These are phyloP conservation scores for Aleiodes testaceus DNA, from an alignment of 2,888 invertebrate genomes.

Conservation along the genomic window DNA sequence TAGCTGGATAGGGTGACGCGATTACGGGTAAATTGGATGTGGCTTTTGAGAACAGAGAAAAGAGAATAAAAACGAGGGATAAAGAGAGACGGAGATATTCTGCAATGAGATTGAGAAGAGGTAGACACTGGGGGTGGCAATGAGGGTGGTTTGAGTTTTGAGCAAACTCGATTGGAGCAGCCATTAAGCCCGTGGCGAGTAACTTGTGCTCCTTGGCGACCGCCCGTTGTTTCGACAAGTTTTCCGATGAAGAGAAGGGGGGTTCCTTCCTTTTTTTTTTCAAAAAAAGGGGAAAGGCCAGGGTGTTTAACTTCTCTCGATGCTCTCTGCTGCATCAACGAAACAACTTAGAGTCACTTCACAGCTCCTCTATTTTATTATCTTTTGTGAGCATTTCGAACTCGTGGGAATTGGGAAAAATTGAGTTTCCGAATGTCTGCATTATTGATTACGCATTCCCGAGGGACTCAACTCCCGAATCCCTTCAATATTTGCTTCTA, in stretches of 20 bases:
- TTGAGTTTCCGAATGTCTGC: too few relatives aligned
- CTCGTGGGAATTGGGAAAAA: too few relatives aligned
- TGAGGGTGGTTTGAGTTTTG: neutral
- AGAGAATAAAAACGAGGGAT: constrained; percentile 7
- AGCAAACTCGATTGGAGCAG: constrained; percentile 12
- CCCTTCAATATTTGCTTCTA: too few relatives aligned
- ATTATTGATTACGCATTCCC: too few relatives aligned
- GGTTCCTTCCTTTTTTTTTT: too few relatives aligned
- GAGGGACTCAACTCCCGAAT: too few relatives aligned
- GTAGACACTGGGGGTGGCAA: neutral
- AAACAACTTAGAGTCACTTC: neutral
- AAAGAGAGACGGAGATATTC: constrained; percentile 16
- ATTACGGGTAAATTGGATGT: constrained; percentile 18
- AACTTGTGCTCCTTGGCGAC: constrained; percentile 14
- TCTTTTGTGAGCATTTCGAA: neutral
- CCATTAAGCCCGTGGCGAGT: constrained; percentile 22
- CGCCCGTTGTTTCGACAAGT: constrained; percentile 16
- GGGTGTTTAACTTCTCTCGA: constrained; percentile 2
- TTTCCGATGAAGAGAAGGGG: neutral
- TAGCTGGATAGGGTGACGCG: neutral
- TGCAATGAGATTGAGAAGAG: constrained; percentile 15
- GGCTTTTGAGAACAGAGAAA: neutral
- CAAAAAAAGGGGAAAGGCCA: constrained; percentile 2
- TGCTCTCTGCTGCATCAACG: neutral
- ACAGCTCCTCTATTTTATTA: neutral